Conservation (phyloP, 2,888 invertebrate genomes). For the Dexiosoma caninum region DNA sequence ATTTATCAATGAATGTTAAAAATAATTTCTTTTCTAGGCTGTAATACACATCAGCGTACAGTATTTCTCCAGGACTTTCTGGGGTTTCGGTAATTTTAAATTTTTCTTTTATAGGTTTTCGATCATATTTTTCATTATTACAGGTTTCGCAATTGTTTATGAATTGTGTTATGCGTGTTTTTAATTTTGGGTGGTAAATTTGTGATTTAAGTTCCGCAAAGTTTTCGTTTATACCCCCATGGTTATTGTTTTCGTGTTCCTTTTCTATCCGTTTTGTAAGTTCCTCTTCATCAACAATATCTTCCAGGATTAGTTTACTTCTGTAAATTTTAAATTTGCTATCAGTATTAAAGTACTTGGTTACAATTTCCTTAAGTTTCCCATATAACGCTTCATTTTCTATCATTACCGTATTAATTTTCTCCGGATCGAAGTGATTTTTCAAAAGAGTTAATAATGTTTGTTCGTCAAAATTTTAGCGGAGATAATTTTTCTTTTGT, state of each 20-base stretch:
- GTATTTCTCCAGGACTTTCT: no score
- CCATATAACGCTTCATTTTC: conserved; percentile 19
- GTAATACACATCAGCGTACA: conserved; percentile 12
- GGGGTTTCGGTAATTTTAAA: conserved; percentile 65
- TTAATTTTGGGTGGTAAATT: conserved; percentile 58
- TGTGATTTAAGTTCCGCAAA: conserved; percentile 22
- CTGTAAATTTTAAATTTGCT: background rate
- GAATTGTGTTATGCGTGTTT: conserved; percentile 55
- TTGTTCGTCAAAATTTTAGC: background rate
- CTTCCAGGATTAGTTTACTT: background rate
- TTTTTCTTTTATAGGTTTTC: conserved; percentile 41
- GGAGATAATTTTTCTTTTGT: conserved; percentile 4
- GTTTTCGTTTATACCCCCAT: conserved; percentile 8
- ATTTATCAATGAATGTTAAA: conserved; percentile 48
- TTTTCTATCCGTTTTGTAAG: conserved; percentile 3
- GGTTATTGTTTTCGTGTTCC: background rate
- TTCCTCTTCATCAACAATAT: conserved; percentile 4
- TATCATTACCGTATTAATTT: conserved; percentile 14
- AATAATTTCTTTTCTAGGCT: conserved; percentile 16
- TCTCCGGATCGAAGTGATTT: background rate
- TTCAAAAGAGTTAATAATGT: background rate
- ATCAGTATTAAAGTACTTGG: background rate
- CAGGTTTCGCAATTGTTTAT: conserved; percentile 50
- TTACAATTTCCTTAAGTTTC: background rate
- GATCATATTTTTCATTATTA: background rate